Base-by-base conservation (phyloP, 2,113 vertebrate genomes). In the Vireo altiloquus region DNA sequence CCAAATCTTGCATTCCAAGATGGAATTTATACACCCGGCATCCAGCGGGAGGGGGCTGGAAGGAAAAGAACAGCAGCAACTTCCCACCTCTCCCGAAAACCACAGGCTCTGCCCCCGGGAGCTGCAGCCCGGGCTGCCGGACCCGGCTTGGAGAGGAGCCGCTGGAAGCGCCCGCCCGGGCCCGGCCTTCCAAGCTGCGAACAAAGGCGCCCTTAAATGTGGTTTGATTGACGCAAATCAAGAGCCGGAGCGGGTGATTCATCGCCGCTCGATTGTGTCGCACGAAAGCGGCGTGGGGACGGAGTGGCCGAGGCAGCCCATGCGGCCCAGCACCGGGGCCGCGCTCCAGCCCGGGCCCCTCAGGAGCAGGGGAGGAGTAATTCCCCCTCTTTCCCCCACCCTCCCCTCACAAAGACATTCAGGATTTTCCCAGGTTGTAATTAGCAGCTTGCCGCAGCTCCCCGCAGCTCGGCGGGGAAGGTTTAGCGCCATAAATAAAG, bases 151-250 rank as follows among this genome's bases (percentile, higher is more conserved):
- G 61, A 68, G 77, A 59, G 69, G 56, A 76, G 56, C 76, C 37
- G 39, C 78, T 82, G 5, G 2, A 81, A 59, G 56, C 52, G 47
- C 24, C 60, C 30, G 71, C 81, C 79, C 49, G 11, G 44, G 16
- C 46, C 52, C 40, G 23, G 56, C 9, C 50, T 33, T 94, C 96
- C 94, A 25, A 50, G 27, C 63, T 25, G 88, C 15, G 6, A 78
- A 96, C 96, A 97, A 90, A 96, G 91, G 81, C 91, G 47, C 94
- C 84, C 90, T 97, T 87, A 96, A 95, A 94, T 95, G 97, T 92
- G 96, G 96, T 97, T 88, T 97, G 96, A 97, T 24, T 97, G 97
- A 97, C 96, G 97, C 95, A 97, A 96, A 96, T 90, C 89, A 82
- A 30, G 95, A 89, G 94, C 94, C 10, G 72, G 13, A 94, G 91